Evolutionary conservation across 2,113 vertebrate species (phyloP).

Genomic region (Pycnonotus jocosus): DNA sequence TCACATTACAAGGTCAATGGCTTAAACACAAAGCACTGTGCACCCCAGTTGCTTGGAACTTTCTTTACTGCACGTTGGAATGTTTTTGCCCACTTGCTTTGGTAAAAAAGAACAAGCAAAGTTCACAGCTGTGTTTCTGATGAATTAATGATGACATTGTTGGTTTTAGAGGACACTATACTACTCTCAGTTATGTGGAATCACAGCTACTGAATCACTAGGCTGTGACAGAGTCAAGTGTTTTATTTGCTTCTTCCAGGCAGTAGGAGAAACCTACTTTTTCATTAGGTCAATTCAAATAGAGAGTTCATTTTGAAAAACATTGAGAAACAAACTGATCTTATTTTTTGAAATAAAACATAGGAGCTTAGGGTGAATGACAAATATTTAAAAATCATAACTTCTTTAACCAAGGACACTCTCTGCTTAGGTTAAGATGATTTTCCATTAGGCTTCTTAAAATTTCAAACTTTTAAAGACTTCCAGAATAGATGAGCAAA

Average conservation of each 20-base stretch:
- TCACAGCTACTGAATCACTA: constrained; percentile 25
- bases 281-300: background rate
- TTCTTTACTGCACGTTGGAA: constrained; percentile 15
- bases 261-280: constrained; percentile 5
- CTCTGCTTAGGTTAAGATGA: background rate
- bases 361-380: background rate
- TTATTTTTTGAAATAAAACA: background rate
- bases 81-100: constrained; percentile 14
- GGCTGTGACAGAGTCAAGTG: background rate
- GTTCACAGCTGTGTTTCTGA: constrained; percentile 41
- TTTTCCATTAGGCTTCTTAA: background rate
- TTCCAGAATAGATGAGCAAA: background rate
- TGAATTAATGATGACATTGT: constrained; percentile 50
- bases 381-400: background rate
- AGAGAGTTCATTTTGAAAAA: background rate
- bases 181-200: constrained; percentile 11
- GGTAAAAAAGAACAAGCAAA: background rate
- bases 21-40: background rate
- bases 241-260: background rate
- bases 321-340: background rate
- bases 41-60: constrained; percentile 28
- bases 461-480: background rate
- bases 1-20: constrained; percentile 45
- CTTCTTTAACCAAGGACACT: background rate
- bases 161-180: constrained; percentile 24